A percentile compares a stretch with the other conserved stretches of the same genome.
Evolutionary conservation across 2,113 vertebrate genomes (phyloP).

Genomic region (Notiomystis cincta): DNA sequence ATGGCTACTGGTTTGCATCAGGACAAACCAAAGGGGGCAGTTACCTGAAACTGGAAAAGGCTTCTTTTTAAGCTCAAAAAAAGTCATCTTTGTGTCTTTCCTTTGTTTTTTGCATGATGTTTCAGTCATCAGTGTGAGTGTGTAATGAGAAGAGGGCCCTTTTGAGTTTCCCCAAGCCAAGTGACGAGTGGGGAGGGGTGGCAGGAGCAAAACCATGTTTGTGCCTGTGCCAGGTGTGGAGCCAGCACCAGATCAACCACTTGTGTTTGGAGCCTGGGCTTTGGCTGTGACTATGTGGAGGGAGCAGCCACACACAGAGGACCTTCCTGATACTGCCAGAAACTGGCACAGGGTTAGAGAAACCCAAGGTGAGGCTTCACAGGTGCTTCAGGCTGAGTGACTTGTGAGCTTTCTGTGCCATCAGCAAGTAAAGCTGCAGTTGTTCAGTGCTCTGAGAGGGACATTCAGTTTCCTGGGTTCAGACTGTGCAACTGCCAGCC

Average conservation of each 20-base stretch:
- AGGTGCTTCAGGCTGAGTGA: neutral
- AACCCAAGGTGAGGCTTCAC: neutral
- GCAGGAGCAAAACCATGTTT: neutral
- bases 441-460: neutral
- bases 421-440: neutral
- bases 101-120: neutral
- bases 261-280: neutral
- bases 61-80: neutral
- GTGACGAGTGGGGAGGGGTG: neutral
- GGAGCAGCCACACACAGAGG: neutral
- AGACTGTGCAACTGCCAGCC: neutral
- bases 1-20: neutral
- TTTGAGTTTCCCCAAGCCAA: neutral
- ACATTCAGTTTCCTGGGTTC: fast-evolving
- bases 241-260: neutral
- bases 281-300: neutral
- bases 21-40: neutral
- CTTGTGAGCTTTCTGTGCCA: neutral
- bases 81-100: neutral
- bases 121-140: neutral
- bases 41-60: neutral
- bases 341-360: neutral
- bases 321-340: neutral
- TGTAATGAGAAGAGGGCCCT: neutral
- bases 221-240: neutral